Percentiles rank a stretch among this genome's conserved stretches.
phyloP scores from a whole-genome alignment of 2,888 invertebrate species.

The Tenthredo notha region DNA sequence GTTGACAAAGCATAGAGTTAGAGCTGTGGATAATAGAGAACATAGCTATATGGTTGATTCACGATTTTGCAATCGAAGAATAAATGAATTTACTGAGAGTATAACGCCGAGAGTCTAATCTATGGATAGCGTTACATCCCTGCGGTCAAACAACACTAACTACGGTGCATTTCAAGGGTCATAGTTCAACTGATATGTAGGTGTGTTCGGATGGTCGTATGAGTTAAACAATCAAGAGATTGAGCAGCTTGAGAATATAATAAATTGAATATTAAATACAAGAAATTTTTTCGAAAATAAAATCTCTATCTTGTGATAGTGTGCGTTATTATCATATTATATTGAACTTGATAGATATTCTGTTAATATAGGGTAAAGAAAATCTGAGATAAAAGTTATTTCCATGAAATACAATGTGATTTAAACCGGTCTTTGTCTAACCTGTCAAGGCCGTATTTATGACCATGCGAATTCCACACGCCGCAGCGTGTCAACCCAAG shows the following conservation, averaged over 20 bases:
- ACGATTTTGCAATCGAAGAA: neutral
- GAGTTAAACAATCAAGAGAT: neutral
- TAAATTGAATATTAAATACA: no score
- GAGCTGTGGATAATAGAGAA: neutral
- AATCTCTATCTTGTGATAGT: no score
- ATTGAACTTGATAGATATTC: no score
- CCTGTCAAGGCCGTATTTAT: slow-evolving; percentile 1
- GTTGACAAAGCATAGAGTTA: neutral
- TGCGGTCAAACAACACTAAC: neutral
- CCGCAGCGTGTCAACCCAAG: neutral
- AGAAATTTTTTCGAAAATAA: no score
- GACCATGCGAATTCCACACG: neutral
- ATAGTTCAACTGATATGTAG: neutral
- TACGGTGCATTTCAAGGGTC: neutral
- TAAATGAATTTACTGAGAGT: neutral
- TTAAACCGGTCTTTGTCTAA: neutral
- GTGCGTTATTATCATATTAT: no score
- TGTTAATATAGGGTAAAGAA: no score
- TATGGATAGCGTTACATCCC: neutral
- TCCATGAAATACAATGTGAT: neutral
- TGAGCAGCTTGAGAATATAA: neutral
- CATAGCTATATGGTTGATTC: neutral
- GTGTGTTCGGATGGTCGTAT: neutral
- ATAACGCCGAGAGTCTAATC: neutral
- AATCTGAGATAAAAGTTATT: neutral